Evolutionary conservation across 2,888 invertebrate species (phyloP), one percentile per base, ranked within the genome.

Genomic region (Nysson spinosus): DNA sequence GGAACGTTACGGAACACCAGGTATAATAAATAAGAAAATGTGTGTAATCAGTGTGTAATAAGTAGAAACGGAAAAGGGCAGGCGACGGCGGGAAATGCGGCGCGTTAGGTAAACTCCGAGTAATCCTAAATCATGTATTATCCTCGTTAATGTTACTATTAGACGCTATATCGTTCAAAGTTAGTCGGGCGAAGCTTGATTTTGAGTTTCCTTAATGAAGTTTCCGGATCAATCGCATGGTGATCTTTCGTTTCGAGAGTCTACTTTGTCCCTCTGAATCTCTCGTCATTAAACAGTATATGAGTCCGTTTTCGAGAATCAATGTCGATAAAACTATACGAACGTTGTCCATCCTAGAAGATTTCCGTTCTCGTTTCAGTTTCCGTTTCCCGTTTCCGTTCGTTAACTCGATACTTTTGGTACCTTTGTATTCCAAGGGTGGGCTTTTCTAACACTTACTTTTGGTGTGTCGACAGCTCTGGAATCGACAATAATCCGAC

Each of bases 401-500:
- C 34, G 57, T 64, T 76, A 74, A 74, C 54, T 55, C 60, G 60
- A 68, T 74, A 62, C 55, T 57, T 32, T n/a, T 26, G 62, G 65
- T 56, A 57, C 43, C 17, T 37, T 32, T 44, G 35, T 14, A 20
- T n/a, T 1, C 12, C 30, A 16, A 5, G 47, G 30, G 32, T 26
- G 39, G 51, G 40, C 43, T 54, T n/a, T 69, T 69, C 57, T 72
- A 72, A 72, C 65, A 70, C 30, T 50, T 52, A 11, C 28, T 26
- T 69, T 43, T 72, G 68, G 65, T 78, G 77, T 86, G 82, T 71
- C 75, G 76, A 80, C 92, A 96, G 97, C 90, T 97, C 97, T 87
- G 97, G 97, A 77, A 97, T 97, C 88, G 96, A 96, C 88, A 96
- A 96, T 89, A 97, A 96, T 89, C 97, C 97, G 60, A 96, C 96